Evolutionary conservation across 2,888 invertebrate genomes (phyloP).

Genomic region (Drosophila emarginata): DNA sequence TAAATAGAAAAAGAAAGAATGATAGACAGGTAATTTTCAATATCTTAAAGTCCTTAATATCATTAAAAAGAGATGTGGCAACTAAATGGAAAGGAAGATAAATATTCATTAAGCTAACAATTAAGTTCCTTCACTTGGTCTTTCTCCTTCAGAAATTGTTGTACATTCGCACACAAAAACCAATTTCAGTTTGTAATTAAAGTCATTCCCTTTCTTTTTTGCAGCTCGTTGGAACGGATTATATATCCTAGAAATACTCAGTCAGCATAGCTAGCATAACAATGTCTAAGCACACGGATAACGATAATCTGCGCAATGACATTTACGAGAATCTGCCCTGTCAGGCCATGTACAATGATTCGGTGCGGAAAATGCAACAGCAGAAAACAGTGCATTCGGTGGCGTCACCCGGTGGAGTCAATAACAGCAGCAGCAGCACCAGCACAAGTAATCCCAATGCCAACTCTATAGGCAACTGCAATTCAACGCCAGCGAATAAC

Average conservation of each 20-base stretch:
- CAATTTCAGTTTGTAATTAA: conserved; percentile 17
- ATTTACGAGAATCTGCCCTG: conserved; percentile 82
- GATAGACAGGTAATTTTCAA: conserved; percentile 35
- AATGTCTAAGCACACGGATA: conserved; percentile 82
- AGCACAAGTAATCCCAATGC: conserved; percentile 72
- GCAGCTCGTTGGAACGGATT: neutral
- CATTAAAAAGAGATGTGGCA: conserved; percentile 1
- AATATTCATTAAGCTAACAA: neutral
- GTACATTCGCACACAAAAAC: too few relatives aligned
- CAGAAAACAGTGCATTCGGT: conserved; percentile 62
- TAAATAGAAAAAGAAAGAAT: neutral
- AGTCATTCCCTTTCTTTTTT: neutral
- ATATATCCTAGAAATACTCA: conserved; percentile 7
- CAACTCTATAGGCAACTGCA: conserved; percentile 63
- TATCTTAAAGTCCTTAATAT: conserved; percentile 37
- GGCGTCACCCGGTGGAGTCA: conserved; percentile 29
- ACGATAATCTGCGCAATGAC: conserved; percentile 82
- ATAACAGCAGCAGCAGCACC: conserved; percentile 41
- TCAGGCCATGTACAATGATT: conserved; percentile 83
- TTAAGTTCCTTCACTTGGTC: neutral
- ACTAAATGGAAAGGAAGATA: conserved; percentile 9
- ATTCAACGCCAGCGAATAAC: conserved; percentile 43
- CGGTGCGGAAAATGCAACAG: conserved; percentile 82
- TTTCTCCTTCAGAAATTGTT: neutral
- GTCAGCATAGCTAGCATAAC: conserved; percentile 40